Evolutionary conservation across 1,140 invertebrate genomes (phyloP).

Genomic region (Wasmannia auropunctata): DNA sequence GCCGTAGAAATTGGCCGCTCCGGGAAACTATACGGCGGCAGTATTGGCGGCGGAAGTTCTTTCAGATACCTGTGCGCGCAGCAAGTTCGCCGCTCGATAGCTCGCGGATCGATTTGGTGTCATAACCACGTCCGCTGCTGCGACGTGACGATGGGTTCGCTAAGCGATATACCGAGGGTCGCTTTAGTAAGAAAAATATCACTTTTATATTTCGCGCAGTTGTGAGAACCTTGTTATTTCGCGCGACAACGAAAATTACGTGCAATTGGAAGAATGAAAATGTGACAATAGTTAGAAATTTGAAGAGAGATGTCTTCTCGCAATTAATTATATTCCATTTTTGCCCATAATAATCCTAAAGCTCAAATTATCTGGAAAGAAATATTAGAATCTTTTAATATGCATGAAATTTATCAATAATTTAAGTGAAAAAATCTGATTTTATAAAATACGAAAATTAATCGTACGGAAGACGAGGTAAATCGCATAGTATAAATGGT

Average conservation of each 20-base stretch:
- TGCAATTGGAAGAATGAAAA: not conserved
- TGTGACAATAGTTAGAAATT: not conserved
- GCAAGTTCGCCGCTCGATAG: slow-evolving; percentile 47
- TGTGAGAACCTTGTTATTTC: not conserved
- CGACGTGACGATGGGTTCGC: slow-evolving; percentile 65
- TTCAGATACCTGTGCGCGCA: slow-evolving; percentile 29
- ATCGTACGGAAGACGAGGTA: not conserved
- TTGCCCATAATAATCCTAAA: not conserved
- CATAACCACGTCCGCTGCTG: slow-evolving; percentile 50
- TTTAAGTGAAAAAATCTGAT: not conserved
- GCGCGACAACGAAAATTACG: not conserved
- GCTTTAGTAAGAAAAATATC: slow-evolving; percentile 22
- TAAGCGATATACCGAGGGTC: slow-evolving; percentile 23
- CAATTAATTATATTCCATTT: not conserved
- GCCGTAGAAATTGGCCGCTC: not conserved
- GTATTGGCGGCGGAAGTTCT: slow-evolving; percentile 14
- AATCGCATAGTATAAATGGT: not conserved
- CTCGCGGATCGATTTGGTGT: slow-evolving; percentile 52
- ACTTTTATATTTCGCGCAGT: not conserved
- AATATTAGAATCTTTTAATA: too few relatives aligned
- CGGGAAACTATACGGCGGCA: not conserved
- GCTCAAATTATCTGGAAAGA: not conserved
- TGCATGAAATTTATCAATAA: not conserved
- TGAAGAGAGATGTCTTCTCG: not conserved
- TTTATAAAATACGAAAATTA: not conserved